These are phyloP conservation scores for Rhodophaea formosa DNA, from an alignment of 2,888 invertebrate genomes.

Conservation along the genomic window DNA sequence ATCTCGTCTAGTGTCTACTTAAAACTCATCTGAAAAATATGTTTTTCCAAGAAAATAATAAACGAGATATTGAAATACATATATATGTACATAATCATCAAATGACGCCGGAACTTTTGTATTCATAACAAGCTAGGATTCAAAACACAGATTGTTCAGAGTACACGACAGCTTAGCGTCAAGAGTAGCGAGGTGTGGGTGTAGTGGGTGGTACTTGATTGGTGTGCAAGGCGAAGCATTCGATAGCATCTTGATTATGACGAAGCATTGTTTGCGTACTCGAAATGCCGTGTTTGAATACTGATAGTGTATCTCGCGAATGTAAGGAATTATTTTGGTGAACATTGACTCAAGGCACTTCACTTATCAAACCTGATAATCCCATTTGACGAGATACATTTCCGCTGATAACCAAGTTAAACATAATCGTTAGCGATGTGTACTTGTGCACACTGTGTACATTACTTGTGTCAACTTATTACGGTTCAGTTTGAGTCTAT, in stretches of 20 bases:
- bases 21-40: too few relatives aligned
- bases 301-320: slow-evolving; percentile 64
- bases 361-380: slow-evolving; percentile 60
- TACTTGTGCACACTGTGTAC: slow-evolving; percentile 5
- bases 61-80: too few relatives aligned
- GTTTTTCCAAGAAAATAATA: too few relatives aligned
- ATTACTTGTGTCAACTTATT: slow-evolving; percentile 18
- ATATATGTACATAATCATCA: too few relatives aligned
- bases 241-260: slow-evolving; percentile 64
- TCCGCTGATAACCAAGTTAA: slow-evolving; percentile 44
- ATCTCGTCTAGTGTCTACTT: too few relatives aligned
- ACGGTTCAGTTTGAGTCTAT: slow-evolving; percentile 2
- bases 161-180: background rate
- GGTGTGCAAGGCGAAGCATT: slow-evolving; percentile 30
- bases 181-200: slow-evolving; percentile 1
- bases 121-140: background rate
- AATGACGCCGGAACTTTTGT: too few relatives aligned
- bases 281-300: slow-evolving; percentile 70
- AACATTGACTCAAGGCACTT: slow-evolving; percentile 69
- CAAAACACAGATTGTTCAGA: background rate
- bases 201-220: slow-evolving; percentile 12
- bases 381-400: slow-evolving; percentile 48
- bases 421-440: slow-evolving; percentile 19
- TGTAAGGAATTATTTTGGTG: slow-evolving; percentile 70
- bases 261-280: slow-evolving; percentile 69